Evolutionary conservation across 1,140 invertebrate genomes (phyloP).

Genomic region (Stenopsyche tienmushanensis): DNA sequence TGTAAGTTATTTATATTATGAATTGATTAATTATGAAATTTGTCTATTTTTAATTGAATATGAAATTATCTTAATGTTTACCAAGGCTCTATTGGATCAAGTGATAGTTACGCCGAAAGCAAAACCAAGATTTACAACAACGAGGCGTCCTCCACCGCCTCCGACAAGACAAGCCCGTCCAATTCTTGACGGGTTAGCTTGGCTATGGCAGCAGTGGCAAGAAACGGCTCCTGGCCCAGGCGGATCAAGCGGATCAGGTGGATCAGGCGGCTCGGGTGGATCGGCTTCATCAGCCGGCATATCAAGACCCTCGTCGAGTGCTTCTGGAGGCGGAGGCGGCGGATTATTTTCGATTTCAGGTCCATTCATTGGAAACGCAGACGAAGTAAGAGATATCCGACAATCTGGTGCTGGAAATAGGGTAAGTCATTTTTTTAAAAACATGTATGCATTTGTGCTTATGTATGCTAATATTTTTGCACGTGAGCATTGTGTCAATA

Average conservation of each 20-base stretch:
- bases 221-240: conserved; percentile 49
- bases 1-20: conserved; percentile 54
- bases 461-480: no score
- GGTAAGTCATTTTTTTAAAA: conserved; percentile 21
- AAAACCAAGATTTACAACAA: conserved; percentile 47
- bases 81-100: conserved; percentile 57
- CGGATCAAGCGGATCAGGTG: conserved; percentile 32
- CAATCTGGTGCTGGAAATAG: conserved; percentile 48
- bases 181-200: conserved; percentile 53
- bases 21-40: conserved; percentile 3
- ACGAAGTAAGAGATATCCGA: conserved; percentile 45
- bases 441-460: neutral
- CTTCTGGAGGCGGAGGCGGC: conserved; percentile 47
- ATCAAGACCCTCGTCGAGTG: conserved; percentile 41
- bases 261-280: conserved; percentile 27
- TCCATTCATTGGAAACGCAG: conserved; percentile 53
- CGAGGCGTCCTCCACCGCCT: conserved; percentile 46
- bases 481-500: no score
- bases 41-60: neutral
- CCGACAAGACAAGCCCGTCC: conserved; percentile 46
- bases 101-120: conserved; percentile 56
- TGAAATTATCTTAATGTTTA: conserved; percentile 1
- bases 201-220: conserved; percentile 57
- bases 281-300: conserved; percentile 42
- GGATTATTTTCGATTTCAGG: conserved; percentile 55